phyloP scores from a whole-genome alignment of 2,797 vertebrate genomes.

The Aratinga solstitialis region DNA sequence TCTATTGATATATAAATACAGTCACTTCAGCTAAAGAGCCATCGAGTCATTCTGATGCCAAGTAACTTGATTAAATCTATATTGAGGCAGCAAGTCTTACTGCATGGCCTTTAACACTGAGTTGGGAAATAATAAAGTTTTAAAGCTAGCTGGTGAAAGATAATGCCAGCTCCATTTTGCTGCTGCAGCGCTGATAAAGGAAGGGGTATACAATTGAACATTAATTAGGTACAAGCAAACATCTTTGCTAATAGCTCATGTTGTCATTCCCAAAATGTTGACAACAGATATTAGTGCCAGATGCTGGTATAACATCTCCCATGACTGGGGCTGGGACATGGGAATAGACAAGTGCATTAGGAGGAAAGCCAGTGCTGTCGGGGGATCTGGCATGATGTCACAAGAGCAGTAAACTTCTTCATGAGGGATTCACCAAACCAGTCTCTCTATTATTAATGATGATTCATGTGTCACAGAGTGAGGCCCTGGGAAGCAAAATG shows the following conservation, averaged over 20 bases:
- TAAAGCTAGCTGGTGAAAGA: conserved; percentile 78
- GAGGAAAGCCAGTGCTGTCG: conserved; percentile 41
- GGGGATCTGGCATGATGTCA: background rate
- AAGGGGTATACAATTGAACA: conserved; percentile 74
- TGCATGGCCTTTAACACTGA: conserved; percentile 70
- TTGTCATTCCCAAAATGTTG: conserved; percentile 83
- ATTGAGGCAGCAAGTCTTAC: conserved; percentile 49
- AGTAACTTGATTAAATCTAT: conserved; percentile 70
- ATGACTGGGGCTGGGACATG: conserved; percentile 13
- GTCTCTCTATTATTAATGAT: background rate
- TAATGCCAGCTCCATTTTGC: conserved; percentile 75
- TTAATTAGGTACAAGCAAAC: conserved; percentile 86
- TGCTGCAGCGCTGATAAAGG: conserved; percentile 75
- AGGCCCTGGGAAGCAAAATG: background rate
- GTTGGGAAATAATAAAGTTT: conserved; percentile 81
- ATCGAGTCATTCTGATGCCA: conserved; percentile 51
- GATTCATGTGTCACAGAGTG: background rate
- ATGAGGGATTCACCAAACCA: conserved; percentile 30
- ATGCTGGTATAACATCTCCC: conserved; percentile 73
- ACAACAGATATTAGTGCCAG: conserved; percentile 84
- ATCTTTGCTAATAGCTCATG: conserved; percentile 82
- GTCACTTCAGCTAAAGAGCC: conserved; percentile 59
- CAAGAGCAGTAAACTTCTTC: conserved; percentile 21
- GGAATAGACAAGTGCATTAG: conserved; percentile 13
- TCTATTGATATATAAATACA: conserved; percentile 10